Base-by-base conservation (phyloP, 2,888 invertebrate species). In the Operophtera brumata region DNA sequence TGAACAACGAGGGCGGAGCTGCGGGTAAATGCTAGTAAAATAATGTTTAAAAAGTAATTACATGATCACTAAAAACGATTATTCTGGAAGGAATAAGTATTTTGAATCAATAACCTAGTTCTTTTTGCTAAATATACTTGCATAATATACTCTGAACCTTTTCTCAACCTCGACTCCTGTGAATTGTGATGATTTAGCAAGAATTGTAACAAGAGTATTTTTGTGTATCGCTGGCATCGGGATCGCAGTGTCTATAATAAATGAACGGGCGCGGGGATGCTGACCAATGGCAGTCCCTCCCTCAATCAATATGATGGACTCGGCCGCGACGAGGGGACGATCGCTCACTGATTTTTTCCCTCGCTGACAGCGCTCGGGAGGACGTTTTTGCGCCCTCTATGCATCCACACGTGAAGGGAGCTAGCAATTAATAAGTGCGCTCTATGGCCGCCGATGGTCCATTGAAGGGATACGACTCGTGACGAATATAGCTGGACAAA, bases 271-370 rank as follows among this genome's bases (percentile, higher is more conserved):
- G 85, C 83, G 84, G 87, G 86, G 85, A 84, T 79, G 87, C 86
- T 89, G 90, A 88, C 89, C 90, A 88, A 85, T 86, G 87, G 87
- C 82, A 81, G 87, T 84, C 86, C 90, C 89, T 86, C 90, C 91
- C 90, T 90, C 91, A 91, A 91, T 91, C 91, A 91, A 91, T 91
- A 91, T 91, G 91, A 91, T 90, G 90, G 90, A 91, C 90, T 90
- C 86, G 79, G 80, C 72, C 86, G 87, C 89, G 89, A 89, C 89
- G 89, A 89, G 90, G 90, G 90, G 90, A 86, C 90, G 88, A 89
- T 90, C 90, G 90, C 88, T 90, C 90, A 90, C 90, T 88, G 89
- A 90, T 90, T 90, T 90, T 90, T 90, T 90, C 87, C 90, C 88
- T 87, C 88, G 85, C 87, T 88, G 88, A 88, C 88, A 88, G 85